phyloP scores from a whole-genome alignment of 2,113 vertebrate species.

The Motacilla alba region DNA sequence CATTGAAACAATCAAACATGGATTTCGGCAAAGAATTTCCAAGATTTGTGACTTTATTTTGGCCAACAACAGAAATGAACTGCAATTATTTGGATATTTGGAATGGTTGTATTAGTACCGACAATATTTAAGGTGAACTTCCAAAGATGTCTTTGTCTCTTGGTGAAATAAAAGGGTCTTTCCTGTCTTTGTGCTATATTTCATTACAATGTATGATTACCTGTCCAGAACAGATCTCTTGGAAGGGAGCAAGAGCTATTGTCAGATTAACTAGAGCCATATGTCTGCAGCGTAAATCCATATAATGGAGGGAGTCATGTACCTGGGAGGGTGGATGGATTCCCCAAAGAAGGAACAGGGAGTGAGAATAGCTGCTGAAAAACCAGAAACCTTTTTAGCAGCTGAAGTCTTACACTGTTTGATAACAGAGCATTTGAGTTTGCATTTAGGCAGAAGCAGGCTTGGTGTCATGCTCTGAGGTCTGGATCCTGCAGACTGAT shows the following conservation, averaged over 20 bases:
- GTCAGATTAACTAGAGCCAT: slow-evolving; percentile 45
- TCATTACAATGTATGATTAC: slow-evolving; percentile 25
- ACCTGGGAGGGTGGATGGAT: background rate
- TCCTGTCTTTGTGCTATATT: slow-evolving; percentile 10
- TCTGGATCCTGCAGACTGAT: background rate
- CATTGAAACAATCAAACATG: background rate
- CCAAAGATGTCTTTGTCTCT: background rate
- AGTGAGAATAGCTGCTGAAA: background rate
- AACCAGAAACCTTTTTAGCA: background rate
- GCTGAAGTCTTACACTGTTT: background rate
- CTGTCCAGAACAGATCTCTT: background rate
- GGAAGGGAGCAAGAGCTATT: slow-evolving; percentile 12
- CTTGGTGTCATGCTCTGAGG: background rate
- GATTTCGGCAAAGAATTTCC: background rate
- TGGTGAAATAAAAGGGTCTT: slow-evolving; percentile 14
- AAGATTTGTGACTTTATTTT: background rate
- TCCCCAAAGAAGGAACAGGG: background rate
- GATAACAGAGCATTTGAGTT: background rate
- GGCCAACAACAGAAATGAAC: background rate
- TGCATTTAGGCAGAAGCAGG: background rate
- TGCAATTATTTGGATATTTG: background rate
- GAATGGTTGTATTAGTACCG: background rate
- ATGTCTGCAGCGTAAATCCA: slow-evolving; percentile 34
- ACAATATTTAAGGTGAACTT: slow-evolving; percentile 13
- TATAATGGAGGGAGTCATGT: background rate